Percentiles rank a stretch among this genome's conserved stretches.
These are phyloP conservation scores for Apus apus DNA, from an alignment of 2,113 vertebrate species.

Conservation along the genomic window DNA sequence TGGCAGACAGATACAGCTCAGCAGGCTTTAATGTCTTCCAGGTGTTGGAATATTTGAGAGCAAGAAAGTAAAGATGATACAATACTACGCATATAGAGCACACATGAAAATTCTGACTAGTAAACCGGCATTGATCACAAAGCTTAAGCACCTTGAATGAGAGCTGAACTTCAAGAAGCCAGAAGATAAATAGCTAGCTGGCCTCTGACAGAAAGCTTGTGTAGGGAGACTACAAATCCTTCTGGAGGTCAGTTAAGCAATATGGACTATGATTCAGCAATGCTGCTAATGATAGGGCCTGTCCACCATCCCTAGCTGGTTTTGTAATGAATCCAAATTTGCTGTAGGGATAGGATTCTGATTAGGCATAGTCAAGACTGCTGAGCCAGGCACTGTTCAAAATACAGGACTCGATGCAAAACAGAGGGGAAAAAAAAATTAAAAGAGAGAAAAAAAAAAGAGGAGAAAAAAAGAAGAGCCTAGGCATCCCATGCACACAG, in stretches of 20 bases:
- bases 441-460: no score
- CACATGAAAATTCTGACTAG: background rate
- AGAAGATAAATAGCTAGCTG: background rate
- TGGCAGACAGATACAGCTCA: conserved; percentile 20
- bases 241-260: background rate
- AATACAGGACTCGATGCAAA: background rate
- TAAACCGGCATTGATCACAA: background rate
- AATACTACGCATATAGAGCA: accelerated
- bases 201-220: background rate
- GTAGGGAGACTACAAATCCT: background rate
- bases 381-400: background rate
- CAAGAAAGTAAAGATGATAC: background rate
- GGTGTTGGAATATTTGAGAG: conserved; percentile 5
- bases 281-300: background rate
- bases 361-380: background rate
- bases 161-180: background rate
- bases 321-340: background rate
- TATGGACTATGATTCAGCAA: background rate
- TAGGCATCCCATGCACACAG: background rate
- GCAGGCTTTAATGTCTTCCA: conserved; percentile 29
- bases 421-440: background rate
- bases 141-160: background rate
- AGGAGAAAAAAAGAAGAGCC: background rate
- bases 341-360: background rate
- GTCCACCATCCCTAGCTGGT: background rate